Conservation (phyloP, 2,797 vertebrate species). For the Oreochromis grahami region DNA sequence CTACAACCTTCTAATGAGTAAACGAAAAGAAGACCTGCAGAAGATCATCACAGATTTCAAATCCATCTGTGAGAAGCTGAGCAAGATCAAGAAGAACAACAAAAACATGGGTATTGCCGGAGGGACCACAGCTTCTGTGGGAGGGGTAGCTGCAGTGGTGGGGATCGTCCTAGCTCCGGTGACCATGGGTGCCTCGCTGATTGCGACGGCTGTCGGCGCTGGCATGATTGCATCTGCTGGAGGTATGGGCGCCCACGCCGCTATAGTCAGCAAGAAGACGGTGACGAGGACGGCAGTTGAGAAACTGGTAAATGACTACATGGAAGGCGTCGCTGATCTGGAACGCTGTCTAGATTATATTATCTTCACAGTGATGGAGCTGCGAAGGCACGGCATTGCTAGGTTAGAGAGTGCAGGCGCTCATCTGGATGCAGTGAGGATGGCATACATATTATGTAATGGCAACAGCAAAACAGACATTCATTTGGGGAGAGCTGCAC, state of each 20-base stretch:
- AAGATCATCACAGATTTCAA: conserved; percentile 43
- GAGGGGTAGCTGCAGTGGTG: conserved; percentile 59
- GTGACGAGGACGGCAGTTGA: conserved; percentile 33
- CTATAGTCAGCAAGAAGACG: conserved; percentile 35
- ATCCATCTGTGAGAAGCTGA: conserved; percentile 32
- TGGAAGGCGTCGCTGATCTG: conserved; percentile 25
- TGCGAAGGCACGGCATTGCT: conserved; percentile 40
- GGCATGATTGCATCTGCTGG: conserved; percentile 62
- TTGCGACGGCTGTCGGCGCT: conserved; percentile 60
- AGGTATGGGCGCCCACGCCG: conserved; percentile 40
- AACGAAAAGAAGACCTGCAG: conserved; percentile 28
- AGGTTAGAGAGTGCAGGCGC: conserved; percentile 29
- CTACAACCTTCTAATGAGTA: conserved; percentile 59
- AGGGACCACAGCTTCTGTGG: conserved; percentile 63
- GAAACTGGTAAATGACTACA: conserved; percentile 43
- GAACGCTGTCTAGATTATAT: conserved; percentile 58
- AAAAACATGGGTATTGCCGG: conserved; percentile 60
- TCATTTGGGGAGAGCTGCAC: background rate
- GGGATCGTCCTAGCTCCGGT: conserved; percentile 65
- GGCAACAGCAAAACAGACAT: background rate
- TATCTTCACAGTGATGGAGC: conserved; percentile 48
- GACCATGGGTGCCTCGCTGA: conserved; percentile 63
- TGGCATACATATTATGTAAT: background rate
- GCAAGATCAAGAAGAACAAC: conserved; percentile 53
- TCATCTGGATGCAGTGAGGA: conserved; percentile 10